Evolutionary conservation across 2,113 vertebrate species (phyloP), one percentile per base, ranked within the genome.

Genomic region (Eulemur macaco): DNA sequence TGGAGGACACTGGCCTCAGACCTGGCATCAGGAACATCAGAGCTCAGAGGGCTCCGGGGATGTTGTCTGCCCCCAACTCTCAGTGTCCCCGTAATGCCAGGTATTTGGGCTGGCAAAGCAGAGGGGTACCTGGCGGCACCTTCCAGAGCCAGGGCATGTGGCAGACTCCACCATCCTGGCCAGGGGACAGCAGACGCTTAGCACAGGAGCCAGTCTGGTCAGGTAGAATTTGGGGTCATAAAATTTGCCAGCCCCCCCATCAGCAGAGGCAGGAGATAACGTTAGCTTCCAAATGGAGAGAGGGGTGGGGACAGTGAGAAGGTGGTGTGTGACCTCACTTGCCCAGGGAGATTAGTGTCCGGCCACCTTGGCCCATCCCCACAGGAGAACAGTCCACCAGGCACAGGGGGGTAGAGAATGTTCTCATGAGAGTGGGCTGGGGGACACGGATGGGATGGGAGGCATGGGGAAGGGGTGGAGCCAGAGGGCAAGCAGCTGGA

Each of bases 401-500:
- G 90, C 64, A 63, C 18, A 14, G 89, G 29, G 15, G n/a, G 39
- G 56, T 8, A 17, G 86, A 39, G 21, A 5, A 58, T 23, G n/a
- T 20, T 21, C 20, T 37, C 23, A 11, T 13, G 10, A 50, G 54
- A 39, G 68, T 2, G 83, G 69, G 77, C 47, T 1, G 27, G 50
- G 54, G 14, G 27, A 12, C 4, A 2, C 42, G 10, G 39, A 13
- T 3, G 3, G 83, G 15, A n/a, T 3, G 10, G 45, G 23, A 8
- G 81, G 47, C 58, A 12, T 9, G 11, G 54, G 29, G 47, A 14
- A 3, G 5, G 45, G 20, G 21, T 6, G 23, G 10, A 45, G 29
- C 12, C 15, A 23, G 42, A 0, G 0, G 81, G 2, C 3, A 1
- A 0, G 3, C 27, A 58, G 11, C 12, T 6, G 58, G 10, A 3